phyloP scores from a whole-genome alignment of 1,140 invertebrate species.

The Leptoteleia sp. region DNA sequence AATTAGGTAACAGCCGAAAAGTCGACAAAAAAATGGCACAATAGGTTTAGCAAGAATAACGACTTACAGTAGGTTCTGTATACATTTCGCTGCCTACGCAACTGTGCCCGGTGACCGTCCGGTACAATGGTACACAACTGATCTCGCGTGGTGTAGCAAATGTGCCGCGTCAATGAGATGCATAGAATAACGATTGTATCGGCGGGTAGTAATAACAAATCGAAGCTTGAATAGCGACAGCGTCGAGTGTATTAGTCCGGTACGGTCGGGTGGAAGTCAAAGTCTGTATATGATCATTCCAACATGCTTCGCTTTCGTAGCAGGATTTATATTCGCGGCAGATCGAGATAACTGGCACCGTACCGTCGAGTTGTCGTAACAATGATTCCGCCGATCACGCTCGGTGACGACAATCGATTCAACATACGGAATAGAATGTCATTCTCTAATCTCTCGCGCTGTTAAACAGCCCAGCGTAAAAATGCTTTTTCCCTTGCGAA shows the following conservation, averaged over 20 bases:
- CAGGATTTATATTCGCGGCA: conserved; percentile 53
- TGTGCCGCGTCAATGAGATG: conserved; percentile 38
- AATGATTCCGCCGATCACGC: conserved; percentile 59
- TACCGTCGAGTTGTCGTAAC: conserved; percentile 42
- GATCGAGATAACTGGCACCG: conserved; percentile 47
- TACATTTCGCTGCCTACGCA: conserved; percentile 23
- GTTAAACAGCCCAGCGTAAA: conserved; percentile 7
- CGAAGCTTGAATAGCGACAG: conserved; percentile 42
- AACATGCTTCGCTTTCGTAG: conserved; percentile 55
- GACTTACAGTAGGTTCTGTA: conserved; percentile 11
- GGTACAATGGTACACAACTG: conserved; percentile 26
- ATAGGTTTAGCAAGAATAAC: not conserved
- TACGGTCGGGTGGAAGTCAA: conserved; percentile 46
- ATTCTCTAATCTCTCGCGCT: conserved; percentile 33
- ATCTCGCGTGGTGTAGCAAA: conserved; percentile 26
- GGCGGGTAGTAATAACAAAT: conserved; percentile 42
- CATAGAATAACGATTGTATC: conserved; percentile 48
- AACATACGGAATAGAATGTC: conserved; percentile 41
- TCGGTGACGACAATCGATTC: conserved; percentile 54
- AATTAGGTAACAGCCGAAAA: too few species aligned
- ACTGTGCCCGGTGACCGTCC: conserved; percentile 7
- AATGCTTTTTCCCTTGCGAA: conserved; percentile 27
- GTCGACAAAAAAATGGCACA: conserved; percentile 1
- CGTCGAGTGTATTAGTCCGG: conserved; percentile 38
- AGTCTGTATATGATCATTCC: conserved; percentile 43